Percentiles rank a stretch among this genome's conserved stretches.
Evolutionary conservation across 2,888 invertebrate species (phyloP).

Genomic region (Archaeoteleia sp.): DNA sequence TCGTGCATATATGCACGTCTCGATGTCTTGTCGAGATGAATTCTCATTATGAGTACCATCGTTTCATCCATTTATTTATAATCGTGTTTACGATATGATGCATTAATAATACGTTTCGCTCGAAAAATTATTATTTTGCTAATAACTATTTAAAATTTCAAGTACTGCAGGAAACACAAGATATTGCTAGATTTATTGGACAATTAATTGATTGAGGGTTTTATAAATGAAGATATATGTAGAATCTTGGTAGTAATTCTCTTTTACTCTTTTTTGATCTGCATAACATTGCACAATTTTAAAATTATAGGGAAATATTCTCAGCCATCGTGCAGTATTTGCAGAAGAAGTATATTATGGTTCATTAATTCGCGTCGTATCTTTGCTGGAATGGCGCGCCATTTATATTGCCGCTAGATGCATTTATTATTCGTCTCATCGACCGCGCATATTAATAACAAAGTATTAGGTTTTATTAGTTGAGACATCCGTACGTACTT

Average conservation of each 20-base stretch:
- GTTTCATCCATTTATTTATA: slow-evolving; percentile 4
- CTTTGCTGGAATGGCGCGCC: slow-evolving; percentile 23
- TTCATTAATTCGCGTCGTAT: slow-evolving; percentile 33
- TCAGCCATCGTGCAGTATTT: slow-evolving; percentile 14
- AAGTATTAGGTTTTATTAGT: slow-evolving; percentile 40
- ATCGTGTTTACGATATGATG: background rate
- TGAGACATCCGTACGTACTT: slow-evolving; percentile 28
- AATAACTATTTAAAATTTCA: background rate
- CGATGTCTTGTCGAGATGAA: slow-evolving; percentile 61
- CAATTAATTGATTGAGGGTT: no score
- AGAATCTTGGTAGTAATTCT: background rate
- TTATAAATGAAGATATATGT: background rate
- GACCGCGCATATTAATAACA: slow-evolving; percentile 20
- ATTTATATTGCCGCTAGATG: slow-evolving; percentile 13
- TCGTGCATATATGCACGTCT: slow-evolving; percentile 55
- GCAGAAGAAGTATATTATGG: slow-evolving; percentile 26
- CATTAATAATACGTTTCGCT: no score
- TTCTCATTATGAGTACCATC: slow-evolving; percentile 45
- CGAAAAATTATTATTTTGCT: background rate
- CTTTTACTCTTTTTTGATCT: background rate
- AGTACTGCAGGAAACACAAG: background rate
- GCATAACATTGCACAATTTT: background rate
- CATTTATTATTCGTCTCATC: slow-evolving; percentile 43
- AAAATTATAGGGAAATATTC: background rate
- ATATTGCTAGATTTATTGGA: background rate